A percentile compares a stretch with the other conserved stretches of the same genome.
Conservation (phyloP, 2,888 invertebrate species). For the Brachypalpus laphriformis region DNA sequence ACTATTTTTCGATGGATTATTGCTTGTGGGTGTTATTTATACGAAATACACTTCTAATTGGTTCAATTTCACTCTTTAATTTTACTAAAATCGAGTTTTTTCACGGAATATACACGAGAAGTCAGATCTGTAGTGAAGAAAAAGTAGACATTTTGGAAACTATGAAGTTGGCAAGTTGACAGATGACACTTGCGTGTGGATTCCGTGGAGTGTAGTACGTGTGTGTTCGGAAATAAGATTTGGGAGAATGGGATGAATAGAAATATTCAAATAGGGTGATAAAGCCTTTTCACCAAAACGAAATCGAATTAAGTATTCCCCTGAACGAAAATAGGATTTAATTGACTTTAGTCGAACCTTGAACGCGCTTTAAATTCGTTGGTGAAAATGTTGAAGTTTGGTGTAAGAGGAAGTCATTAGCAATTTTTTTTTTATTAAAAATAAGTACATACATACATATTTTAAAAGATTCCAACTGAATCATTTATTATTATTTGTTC, state of each 20-base stretch:
- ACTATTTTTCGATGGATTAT: neutral
- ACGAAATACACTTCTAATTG: slow-evolving; percentile 3
- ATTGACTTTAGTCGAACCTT: too few species aligned
- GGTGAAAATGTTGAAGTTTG: too few species aligned
- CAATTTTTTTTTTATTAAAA: too few species aligned
- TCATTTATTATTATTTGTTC: too few species aligned
- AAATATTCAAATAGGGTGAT: too few species aligned
- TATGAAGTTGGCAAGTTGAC: slow-evolving; percentile 37
- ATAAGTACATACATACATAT: too few species aligned
- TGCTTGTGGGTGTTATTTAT: neutral
- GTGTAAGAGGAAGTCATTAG: too few species aligned
- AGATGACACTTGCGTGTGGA: slow-evolving; percentile 34
- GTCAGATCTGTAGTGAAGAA: slow-evolving; percentile 17
- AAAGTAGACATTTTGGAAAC: slow-evolving; percentile 69
- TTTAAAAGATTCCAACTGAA: too few species aligned
- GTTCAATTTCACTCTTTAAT: slow-evolving; percentile 14
- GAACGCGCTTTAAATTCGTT: too few species aligned
- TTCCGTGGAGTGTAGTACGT: neutral
- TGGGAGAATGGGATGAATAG: neutral
- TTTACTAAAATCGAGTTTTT: slow-evolving; percentile 18
- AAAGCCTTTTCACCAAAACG: too few species aligned
- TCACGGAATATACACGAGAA: slow-evolving; percentile 6
- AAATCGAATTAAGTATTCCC: too few species aligned
- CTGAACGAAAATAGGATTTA: too few species aligned
- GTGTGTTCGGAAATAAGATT: slow-evolving; percentile 4